Conservation (phyloP, 2,113 vertebrate species). For the Cricetomys ansorgei region DNA sequence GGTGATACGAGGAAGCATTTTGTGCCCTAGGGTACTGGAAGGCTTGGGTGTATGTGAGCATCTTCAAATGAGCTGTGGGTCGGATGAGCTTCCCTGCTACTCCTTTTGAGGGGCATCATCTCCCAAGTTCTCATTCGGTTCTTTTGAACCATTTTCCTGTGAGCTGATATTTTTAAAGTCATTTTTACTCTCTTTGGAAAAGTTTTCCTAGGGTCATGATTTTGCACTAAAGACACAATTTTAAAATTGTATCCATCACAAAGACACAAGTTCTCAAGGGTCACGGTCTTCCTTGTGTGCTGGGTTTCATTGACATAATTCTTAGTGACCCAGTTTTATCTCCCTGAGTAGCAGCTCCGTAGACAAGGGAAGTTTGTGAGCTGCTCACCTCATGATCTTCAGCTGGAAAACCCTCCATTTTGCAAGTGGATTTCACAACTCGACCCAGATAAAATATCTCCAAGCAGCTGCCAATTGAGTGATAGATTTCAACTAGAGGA, state of each 20-base stretch:
- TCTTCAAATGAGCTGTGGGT: not conserved
- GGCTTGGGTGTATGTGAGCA: not conserved
- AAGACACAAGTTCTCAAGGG: not conserved
- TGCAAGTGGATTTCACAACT: conserved; percentile 75
- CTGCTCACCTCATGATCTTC: not conserved
- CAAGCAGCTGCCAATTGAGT: not conserved
- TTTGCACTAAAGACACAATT: not conserved
- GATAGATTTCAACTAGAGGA: not conserved
- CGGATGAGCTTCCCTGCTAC: not conserved
- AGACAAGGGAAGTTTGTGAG: not conserved
- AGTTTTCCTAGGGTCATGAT: not conserved
- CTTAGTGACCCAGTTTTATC: conserved; percentile 65
- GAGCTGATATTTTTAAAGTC: not conserved
- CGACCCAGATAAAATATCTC: conserved; percentile 21
- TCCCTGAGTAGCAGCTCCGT: conserved; percentile 47
- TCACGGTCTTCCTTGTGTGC: not conserved
- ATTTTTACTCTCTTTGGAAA: not conserved
- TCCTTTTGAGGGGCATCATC: too few species aligned
- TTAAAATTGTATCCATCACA: not conserved
- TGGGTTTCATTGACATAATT: conserved; percentile 34
- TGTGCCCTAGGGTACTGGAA: not conserved
- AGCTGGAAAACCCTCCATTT: conserved; percentile 54
- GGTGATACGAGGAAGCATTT: not conserved
- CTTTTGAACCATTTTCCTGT: not conserved
- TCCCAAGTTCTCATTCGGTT: not conserved